Evolutionary conservation across 2,888 invertebrate genomes (phyloP).

Genomic region (Psylliodes chrysocephalus): DNA sequence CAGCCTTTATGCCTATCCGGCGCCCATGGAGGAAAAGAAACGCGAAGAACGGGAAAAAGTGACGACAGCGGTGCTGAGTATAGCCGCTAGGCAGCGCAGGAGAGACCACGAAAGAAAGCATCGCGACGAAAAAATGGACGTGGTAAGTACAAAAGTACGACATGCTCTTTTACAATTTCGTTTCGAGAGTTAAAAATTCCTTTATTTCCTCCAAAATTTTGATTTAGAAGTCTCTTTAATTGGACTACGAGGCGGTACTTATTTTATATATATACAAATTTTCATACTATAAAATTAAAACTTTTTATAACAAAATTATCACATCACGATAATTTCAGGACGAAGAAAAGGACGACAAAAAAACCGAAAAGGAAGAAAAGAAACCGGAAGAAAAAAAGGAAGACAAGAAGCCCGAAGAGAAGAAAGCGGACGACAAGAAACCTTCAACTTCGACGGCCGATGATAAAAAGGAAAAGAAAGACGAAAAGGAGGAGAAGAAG

Average conservation of each 20-base stretch:
- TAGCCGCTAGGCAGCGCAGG: slow-evolving; percentile 91
- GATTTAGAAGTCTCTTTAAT: no score
- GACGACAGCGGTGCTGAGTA: slow-evolving; percentile 96
- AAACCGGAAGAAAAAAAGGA: slow-evolving; percentile 71
- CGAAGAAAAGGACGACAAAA: slow-evolving; percentile 55
- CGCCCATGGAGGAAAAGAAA: slow-evolving; percentile 97
- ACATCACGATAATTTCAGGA: slow-evolving; percentile 9
- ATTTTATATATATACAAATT: no score
- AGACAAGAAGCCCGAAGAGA: slow-evolving; percentile 35
- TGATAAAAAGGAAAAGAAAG: slow-evolving; percentile 67
- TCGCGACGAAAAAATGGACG: slow-evolving; percentile 84
- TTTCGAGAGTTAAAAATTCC: no score
- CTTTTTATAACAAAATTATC: no score
- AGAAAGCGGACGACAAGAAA: slow-evolving; percentile 62
- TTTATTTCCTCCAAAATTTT: no score
- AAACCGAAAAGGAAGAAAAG: slow-evolving; percentile 60
- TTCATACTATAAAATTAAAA: no score
- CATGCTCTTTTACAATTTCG: no score
- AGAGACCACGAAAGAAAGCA: slow-evolving; percentile 78
- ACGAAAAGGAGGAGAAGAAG: slow-evolving; percentile 68
- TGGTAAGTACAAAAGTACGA: no score
- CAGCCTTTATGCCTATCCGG: slow-evolving; percentile 95
- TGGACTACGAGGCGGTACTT: no score
- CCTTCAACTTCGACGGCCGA: slow-evolving; percentile 54
- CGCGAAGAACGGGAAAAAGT: slow-evolving; percentile 98